Evolutionary conservation across 2,113 vertebrate genomes (phyloP), one percentile per base, ranked within the genome.

Genomic region (Phrynocephalus versicolor): DNA sequence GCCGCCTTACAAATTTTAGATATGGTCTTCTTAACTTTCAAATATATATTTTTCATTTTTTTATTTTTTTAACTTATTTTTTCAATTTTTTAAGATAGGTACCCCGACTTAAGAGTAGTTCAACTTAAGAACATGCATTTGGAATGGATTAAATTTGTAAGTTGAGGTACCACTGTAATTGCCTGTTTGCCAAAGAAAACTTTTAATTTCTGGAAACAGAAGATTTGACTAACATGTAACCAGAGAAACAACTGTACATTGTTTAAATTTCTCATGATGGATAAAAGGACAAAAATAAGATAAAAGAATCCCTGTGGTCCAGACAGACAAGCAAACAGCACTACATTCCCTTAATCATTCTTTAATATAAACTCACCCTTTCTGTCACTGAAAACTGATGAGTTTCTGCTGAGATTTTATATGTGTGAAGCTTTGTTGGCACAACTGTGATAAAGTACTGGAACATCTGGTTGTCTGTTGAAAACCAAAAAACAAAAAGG

Each of bases 391-490:
- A 99, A 95, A 98, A 99, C 89, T 99, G 99, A 93, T 99, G 98
- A 3, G 97, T 99, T 69, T 99, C 98, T 87, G 98, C 98, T 85
- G 97, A 96, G 87, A 99, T 96, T 94, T 97, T 97, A 39, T 98
- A 97, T 0, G 99, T 99, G 86, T 98, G 96, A 79, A 99, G 96
- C 91, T 98, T 99, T 93, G 99, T 99, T 94, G 99, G 99, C 92
- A 99, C 99, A 83, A 99, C 97, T 93, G 98, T 99, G 95, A 99
- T 97, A 90, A 99, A 99, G 96, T 99, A 99, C 41, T 99, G 99
- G 91, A 99, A 99, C 98, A 99, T 99, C 96, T 99, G 98, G 93
- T 98, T 99, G 87, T 98, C 99, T 99, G 92, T 45, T 94, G 95
- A 88, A 91, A 90, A 94, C 83, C 15, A 81, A 75, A 83, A 92